Conservation (phyloP, 2,888 invertebrate species). For the Rosalia funebris region DNA sequence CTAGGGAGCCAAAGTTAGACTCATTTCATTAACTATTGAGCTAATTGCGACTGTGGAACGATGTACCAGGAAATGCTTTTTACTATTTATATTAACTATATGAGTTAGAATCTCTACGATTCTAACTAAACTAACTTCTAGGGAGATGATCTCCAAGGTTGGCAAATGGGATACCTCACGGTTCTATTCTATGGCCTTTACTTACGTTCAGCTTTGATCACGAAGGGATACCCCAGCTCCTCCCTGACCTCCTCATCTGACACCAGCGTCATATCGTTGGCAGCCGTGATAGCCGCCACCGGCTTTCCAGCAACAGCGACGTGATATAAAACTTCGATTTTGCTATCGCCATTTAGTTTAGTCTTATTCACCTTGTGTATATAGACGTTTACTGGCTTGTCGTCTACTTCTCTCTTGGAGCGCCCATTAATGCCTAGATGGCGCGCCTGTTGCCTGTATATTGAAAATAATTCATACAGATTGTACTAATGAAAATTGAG, state of each 20-base stretch:
- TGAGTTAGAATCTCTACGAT: too few relatives aligned
- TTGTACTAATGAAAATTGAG: too few relatives aligned
- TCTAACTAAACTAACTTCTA: too few relatives aligned
- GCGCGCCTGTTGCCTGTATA: constrained; percentile 78
- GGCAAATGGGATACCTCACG: too few relatives aligned
- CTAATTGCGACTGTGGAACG: too few relatives aligned
- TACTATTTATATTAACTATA: too few relatives aligned
- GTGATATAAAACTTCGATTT: constrained; percentile 79
- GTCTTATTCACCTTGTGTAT: constrained; percentile 74
- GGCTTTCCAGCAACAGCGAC: constrained; percentile 83
- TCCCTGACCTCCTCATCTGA: constrained; percentile 79
- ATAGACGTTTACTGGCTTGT: constrained; percentile 71
- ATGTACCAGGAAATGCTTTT: too few relatives aligned
- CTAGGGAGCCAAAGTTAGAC: too few relatives aligned
- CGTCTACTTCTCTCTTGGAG: constrained; percentile 51
- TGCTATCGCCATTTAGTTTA: constrained; percentile 59
- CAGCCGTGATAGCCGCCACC: constrained; percentile 82
- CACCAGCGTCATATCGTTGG: constrained; percentile 84
- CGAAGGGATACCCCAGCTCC: constrained; percentile 79
- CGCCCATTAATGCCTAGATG: constrained; percentile 76
- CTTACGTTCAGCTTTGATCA: constrained; percentile 89
- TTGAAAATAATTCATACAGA: constrained; percentile 5
- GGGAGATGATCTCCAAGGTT: too few relatives aligned
- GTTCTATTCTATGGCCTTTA: too few relatives aligned
- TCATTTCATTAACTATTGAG: too few relatives aligned